These are phyloP conservation scores for Blastobasis adustella DNA, from an alignment of 2,888 invertebrate species.

Conservation along the genomic window DNA sequence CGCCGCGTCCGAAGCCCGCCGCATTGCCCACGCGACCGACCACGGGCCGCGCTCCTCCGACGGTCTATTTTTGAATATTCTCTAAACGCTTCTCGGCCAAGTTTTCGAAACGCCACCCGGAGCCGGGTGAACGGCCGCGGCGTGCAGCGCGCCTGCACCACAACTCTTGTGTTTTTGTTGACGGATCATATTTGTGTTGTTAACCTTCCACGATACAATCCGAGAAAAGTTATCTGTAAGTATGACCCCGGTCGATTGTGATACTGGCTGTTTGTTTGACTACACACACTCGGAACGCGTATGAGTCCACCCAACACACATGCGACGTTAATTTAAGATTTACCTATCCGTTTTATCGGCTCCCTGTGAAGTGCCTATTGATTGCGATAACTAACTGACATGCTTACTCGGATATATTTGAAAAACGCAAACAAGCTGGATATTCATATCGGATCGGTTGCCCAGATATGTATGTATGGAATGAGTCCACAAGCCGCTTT, in stretches of 20 bases:
- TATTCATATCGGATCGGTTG: conserved; percentile 22
- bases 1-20: conserved; percentile 34
- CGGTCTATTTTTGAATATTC: conserved; percentile 73
- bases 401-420: conserved; percentile 15
- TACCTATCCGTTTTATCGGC: conserved; percentile 28
- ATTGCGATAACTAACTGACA: conserved; percentile 10
- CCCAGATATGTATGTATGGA: conserved; percentile 29
- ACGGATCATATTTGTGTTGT: conserved; percentile 63
- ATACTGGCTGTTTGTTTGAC: conserved; percentile 50
- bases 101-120: conserved; percentile 70
- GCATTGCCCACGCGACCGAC: conserved; percentile 38
- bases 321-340: conserved; percentile 5
- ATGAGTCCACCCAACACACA: too few species aligned
- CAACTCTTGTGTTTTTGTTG: conserved; percentile 69
- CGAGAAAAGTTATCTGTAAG: conserved; percentile 69
- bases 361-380: conserved; percentile 1
- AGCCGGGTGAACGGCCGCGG: conserved; percentile 70
- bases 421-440: conserved; percentile 19
- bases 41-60: conserved; percentile 42
- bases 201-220: conserved; percentile 50
- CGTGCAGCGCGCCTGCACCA: conserved; percentile 64
- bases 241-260: conserved; percentile 68
- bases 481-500: conserved; percentile 17
- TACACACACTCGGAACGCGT: conserved; percentile 12
- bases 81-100: conserved; percentile 66